Percentiles rank a stretch among this genome's conserved stretches.
phyloP scores from a whole-genome alignment of 2,113 vertebrate genomes.

The Miniopterus natalensis region DNA sequence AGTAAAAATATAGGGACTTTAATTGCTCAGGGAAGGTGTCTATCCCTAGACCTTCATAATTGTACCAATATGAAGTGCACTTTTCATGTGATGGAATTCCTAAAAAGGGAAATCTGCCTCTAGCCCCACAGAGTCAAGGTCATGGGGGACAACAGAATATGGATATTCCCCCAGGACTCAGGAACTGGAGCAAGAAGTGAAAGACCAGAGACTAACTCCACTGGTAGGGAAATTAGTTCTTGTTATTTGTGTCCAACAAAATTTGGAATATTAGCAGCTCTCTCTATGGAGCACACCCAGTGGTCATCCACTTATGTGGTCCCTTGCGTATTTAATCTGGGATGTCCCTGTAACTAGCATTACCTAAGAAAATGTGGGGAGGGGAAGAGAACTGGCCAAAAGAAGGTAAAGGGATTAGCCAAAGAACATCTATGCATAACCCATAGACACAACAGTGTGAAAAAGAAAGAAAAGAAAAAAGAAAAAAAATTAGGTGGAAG shows the following conservation, averaged over 20 bases:
- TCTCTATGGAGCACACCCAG: background rate
- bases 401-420: no score
- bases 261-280: background rate
- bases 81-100: background rate
- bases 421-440: no score
- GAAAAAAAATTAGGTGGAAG: background rate
- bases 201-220: background rate
- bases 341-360: background rate
- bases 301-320: background rate
- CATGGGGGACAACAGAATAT: background rate
- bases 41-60: background rate
- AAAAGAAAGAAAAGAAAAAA: no score
- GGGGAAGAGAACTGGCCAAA: no score
- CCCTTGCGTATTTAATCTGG: background rate
- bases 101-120: background rate
- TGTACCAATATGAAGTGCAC: background rate
- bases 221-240: background rate
- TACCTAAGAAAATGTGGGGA: background rate
- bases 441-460: no score
- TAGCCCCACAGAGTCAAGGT: background rate
- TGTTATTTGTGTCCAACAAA: background rate
- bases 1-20: background rate
- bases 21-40: background rate
- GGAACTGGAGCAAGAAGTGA: background rate
- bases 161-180: background rate